phyloP scores from a whole-genome alignment of 2,888 invertebrate species.

The Lochmaea capreae region DNA sequence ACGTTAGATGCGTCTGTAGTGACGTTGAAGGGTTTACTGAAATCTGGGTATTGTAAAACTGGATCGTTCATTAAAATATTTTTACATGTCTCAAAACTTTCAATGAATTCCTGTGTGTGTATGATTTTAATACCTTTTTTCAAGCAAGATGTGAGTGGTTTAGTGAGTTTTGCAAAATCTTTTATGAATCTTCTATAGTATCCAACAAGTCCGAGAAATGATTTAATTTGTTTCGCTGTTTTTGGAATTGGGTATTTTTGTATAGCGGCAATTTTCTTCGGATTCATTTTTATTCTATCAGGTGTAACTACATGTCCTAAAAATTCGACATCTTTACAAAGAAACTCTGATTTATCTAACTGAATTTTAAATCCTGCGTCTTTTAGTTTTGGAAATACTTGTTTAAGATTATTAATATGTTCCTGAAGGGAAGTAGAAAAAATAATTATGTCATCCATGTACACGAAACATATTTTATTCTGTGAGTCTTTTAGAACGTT shows the following conservation, averaged over 20 bases:
- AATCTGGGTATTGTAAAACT: slow-evolving; percentile 5
- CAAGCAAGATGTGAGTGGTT: slow-evolving; percentile 38
- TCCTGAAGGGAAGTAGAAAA: no score
- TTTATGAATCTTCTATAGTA: slow-evolving; percentile 48
- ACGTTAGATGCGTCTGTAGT: slow-evolving; percentile 39
- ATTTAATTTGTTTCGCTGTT: slow-evolving; percentile 50
- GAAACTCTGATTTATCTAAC: slow-evolving; percentile 45
- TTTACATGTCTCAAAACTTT: slow-evolving; percentile 33
- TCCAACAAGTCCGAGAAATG: slow-evolving; percentile 43
- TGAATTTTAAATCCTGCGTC: slow-evolving; percentile 46
- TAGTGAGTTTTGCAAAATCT: no score
- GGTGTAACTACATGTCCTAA: slow-evolving; percentile 37
- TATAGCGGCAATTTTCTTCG: slow-evolving; percentile 23
- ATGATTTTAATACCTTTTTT: slow-evolving; percentile 30
- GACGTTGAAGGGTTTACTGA: slow-evolving; percentile 39
- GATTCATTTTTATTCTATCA: slow-evolving; percentile 29
- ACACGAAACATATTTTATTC: slow-evolving; percentile 45
- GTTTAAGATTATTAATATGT: slow-evolving; percentile 34
- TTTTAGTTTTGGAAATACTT: slow-evolving; percentile 39
- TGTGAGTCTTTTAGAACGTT: slow-evolving; percentile 45
- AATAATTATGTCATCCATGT: slow-evolving; percentile 50
- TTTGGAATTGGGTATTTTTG: slow-evolving; percentile 41
- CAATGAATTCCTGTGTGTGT: no score
- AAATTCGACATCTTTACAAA: slow-evolving; percentile 43
- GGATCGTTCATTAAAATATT: slow-evolving; percentile 15